A percentile compares a stretch with the other conserved stretches of the same genome.
Evolutionary conservation across 37 sponge, comb jelly and placozoan species (phyloP).

Genomic region (Dysidea cf. avara): DNA sequence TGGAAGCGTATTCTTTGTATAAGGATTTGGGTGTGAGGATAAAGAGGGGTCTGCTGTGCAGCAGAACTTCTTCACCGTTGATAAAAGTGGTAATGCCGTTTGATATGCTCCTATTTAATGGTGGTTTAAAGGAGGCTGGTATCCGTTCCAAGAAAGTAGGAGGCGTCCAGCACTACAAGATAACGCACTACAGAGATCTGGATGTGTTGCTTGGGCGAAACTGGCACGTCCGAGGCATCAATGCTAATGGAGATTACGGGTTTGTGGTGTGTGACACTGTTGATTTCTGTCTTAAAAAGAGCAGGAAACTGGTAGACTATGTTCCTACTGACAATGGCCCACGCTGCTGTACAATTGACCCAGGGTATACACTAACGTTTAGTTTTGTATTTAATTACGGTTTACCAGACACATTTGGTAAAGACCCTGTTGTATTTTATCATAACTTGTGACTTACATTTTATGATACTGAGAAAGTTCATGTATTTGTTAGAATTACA

Average conservation of each 20-base stretch:
- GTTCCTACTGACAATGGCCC: neutral
- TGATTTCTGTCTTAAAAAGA: neutral
- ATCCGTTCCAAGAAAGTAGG: neutral
- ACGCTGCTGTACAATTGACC: neutral
- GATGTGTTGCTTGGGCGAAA: constrained; percentile 4
- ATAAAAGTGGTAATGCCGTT: constrained; percentile 6
- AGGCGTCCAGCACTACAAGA: neutral
- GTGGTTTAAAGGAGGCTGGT: neutral
- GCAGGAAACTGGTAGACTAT: neutral
- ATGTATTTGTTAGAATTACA: too few species aligned
- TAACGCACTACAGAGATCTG: neutral
- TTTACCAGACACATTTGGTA: neutral
- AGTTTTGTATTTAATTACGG: constrained; percentile 17
- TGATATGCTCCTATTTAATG: constrained; percentile 4
- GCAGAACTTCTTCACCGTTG: too few species aligned
- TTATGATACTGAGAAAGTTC: too few species aligned
- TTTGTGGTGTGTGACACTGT: constrained; percentile 10
- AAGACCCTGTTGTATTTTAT: neutral
- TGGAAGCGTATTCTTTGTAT: too few species aligned
- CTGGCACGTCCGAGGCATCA: constrained; percentile 18
- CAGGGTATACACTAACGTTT: constrained; percentile 7
- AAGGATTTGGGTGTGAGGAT: too few species aligned
- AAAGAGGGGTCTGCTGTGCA: too few species aligned
- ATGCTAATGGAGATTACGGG: constrained; percentile 21
- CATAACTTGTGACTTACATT: neutral